Evolutionary conservation across 2,113 vertebrate genomes (phyloP).

Genomic region (Pitta sordida): DNA sequence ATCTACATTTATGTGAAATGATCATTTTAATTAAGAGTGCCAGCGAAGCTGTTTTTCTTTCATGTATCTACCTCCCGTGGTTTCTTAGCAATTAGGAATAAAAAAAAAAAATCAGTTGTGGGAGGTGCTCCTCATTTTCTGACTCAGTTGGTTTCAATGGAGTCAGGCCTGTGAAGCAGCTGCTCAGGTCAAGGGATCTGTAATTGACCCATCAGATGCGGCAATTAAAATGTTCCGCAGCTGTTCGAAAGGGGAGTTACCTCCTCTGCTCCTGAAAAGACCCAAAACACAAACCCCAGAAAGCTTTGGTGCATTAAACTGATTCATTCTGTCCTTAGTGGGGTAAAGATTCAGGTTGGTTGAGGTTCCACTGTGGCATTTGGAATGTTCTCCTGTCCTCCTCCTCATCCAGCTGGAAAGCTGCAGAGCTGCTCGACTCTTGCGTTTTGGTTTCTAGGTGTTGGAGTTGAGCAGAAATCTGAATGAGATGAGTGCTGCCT

Average conservation of each 20-base stretch:
- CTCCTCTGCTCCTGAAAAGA: background rate
- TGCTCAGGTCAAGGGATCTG: constrained; percentile 9
- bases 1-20: background rate
- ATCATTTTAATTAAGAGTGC: background rate
- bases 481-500: background rate
- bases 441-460: background rate
- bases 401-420: background rate
- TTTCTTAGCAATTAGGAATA: constrained; percentile 34
- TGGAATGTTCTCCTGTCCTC: background rate
- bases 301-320: background rate
- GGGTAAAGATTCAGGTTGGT: background rate
- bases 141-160: constrained; percentile 39
- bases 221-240: background rate
- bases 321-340: background rate
- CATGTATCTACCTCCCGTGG: background rate
- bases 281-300: background rate
- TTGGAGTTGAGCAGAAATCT: background rate
- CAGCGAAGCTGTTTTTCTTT: background rate
- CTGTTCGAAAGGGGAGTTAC: background rate
- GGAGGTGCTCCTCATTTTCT: constrained; percentile 4
- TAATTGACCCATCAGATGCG: background rate
- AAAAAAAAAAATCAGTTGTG: constrained; percentile 1
- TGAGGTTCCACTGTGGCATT: background rate
- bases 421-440: background rate
- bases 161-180: constrained; percentile 2